Evolutionary conservation across 1,140 invertebrate species (phyloP), one percentile per base, ranked within the genome.

Genomic region (Hycleus cichorii): DNA sequence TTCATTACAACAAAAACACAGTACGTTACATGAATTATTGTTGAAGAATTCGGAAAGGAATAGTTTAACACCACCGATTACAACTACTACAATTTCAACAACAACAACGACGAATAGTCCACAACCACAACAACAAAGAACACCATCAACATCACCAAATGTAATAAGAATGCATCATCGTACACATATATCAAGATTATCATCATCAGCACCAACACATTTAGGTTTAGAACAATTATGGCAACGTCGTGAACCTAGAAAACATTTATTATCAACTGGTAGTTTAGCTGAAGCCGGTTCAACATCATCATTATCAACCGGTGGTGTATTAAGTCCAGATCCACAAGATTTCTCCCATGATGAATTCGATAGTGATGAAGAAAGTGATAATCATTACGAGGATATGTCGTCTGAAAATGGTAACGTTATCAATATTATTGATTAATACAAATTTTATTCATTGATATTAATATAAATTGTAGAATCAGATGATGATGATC

Each of bases 341-440:
- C 79, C 82, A 47, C 83, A 85, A 66, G 90, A 90, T 68, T 84
- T 88, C 64, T 93, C 88, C 54, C 86, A 91, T 68, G 87, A 91
- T 75, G 40, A 94, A 76, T 81, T 83, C 51, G 83, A 85, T 70
- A 88, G 89, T 64, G 86, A 84, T 46, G 84, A 87, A 68, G 81
- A 82, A 52, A 88, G 91, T 52, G 91, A 89, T 69, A 89, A 91
- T 62, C 84, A 90, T 77, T 90, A 92, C 75, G 89, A 91, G 70
- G 90, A 93, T 72, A 83, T 86, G 51, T 89, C 88, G 52, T 90
- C 85, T 63, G 90, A 91, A 75, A 86, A 83, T 79, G 86, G 85
- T 81, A 75, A 66, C 18, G 18, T 50, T 50, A 12, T 32, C 18
- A 18, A 50, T 5, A 24, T 3, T 24, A 18, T 38, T 10, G 25